Base-by-base conservation (phyloP, 2,797 vertebrate species). In the Moxostoma hubbsi region DNA sequence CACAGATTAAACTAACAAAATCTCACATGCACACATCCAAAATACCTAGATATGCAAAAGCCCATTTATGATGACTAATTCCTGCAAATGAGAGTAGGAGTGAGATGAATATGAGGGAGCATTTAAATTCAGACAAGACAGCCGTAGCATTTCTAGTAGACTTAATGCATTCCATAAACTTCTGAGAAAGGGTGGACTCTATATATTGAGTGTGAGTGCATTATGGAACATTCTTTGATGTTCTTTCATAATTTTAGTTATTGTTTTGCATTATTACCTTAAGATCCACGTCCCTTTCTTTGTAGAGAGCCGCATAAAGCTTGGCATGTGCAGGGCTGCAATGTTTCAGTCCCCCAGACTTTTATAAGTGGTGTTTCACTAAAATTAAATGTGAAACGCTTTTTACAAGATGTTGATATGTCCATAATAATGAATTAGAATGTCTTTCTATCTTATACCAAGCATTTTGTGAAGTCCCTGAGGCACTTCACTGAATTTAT, bases 61-160 rank as follows among this genome's bases (percentile, higher is more conserved):
- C 9, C 9, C 5, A 9, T 75, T 54, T 55, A 55, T 16, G 58
- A 67, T 67, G 53, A 76, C 63, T 50, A 58, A 67, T 67, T 49
- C 54, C 50, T 50, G 54, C 65, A 77, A 69, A 77, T 69, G 15
- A 69, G 53, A 61, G 7, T 59, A 4, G 58, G 43, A 75, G 9
- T 57, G 8, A 49, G 15, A 74, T 5, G 10, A 24, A 18, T 18
- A 18, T 18, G 18, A 18, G 18, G 18, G 18, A 18, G 18, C 18
- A 18, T 18, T 18, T 18, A 1, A 18, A 18, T 18, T 73, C n/a
- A 6, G 5, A 75, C 7, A 13, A n/a, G n/a, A 45, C 12, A 18
- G 18, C 18, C 18, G 18, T 18, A 18, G 18, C 18, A 18, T 18
- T 18, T 18, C 18, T 18, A 1, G 18, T 18, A 24, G 43, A 1